Evolutionary conservation across 2,888 invertebrate species (phyloP).

Genomic region (Oxyscelio sp.): DNA sequence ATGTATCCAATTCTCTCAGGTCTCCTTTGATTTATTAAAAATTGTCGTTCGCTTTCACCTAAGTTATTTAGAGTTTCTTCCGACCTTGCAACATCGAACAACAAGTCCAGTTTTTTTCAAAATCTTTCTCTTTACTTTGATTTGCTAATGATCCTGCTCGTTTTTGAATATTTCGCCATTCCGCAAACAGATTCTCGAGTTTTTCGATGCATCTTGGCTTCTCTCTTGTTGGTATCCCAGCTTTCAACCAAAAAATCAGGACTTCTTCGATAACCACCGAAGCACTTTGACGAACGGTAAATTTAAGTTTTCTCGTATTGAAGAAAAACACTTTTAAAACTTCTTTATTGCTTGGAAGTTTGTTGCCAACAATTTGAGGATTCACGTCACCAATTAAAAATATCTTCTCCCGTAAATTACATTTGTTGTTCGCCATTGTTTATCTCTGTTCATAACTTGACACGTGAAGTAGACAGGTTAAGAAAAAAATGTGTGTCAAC

Average conservation of each 20-base stretch:
- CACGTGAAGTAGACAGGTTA: too few relatives aligned
- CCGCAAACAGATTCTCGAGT: too few relatives aligned
- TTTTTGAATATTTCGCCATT: conserved; percentile 82
- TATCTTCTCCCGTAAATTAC: too few relatives aligned
- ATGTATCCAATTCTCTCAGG: background rate
- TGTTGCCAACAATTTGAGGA: too few relatives aligned
- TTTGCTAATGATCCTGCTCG: conserved; percentile 73
- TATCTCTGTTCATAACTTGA: too few relatives aligned
- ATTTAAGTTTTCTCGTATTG: conserved; percentile 9
- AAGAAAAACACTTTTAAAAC: conserved; percentile 19
- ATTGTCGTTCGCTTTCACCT: too few relatives aligned
- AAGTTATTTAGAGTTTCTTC: too few relatives aligned
- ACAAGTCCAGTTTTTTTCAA: conserved; percentile 23
- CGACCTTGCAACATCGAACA: conserved; percentile 20
- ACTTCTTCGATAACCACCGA: conserved; percentile 11
- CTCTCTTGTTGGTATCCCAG: too few relatives aligned
- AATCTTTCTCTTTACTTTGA: conserved; percentile 46
- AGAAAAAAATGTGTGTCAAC: too few relatives aligned
- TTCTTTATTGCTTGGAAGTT: too few relatives aligned
- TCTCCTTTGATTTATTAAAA: background rate
- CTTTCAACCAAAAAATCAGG: background rate
- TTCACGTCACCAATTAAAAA: background rate
- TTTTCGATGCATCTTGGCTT: background rate
- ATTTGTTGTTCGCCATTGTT: too few relatives aligned
- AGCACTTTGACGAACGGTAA: background rate